These are phyloP conservation scores for Tympanuchus pallidicinctus DNA, from an alignment of 2,113 vertebrate genomes.

Conservation along the genomic window DNA sequence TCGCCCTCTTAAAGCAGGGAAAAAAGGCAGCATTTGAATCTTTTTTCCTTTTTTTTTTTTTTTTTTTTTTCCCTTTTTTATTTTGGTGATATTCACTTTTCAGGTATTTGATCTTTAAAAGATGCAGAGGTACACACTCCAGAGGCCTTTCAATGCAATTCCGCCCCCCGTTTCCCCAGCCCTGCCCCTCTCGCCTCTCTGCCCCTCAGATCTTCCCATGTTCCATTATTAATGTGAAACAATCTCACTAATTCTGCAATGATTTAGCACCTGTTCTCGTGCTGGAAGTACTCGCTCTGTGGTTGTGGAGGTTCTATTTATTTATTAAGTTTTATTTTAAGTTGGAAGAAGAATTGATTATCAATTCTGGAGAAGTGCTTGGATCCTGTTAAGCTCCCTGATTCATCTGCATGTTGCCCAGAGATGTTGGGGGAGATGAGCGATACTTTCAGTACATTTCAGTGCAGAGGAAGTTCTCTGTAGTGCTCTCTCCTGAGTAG, in stretches of 20 bases:
- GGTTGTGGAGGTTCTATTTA: background rate
- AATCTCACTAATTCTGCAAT: conserved; percentile 59
- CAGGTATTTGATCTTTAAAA: conserved; percentile 45
- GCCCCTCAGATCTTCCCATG: conserved; percentile 23
- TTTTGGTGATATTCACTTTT: conserved; percentile 38
- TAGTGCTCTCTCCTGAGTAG: background rate
- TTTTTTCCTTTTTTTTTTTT: background rate
- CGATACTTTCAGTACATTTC: conserved; percentile 20
- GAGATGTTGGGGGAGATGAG: background rate
- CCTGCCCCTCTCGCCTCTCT: background rate
- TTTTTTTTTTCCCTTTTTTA: background rate
- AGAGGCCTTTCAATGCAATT: conserved; percentile 60
- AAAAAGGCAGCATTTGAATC: conserved; percentile 27
- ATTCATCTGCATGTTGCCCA: background rate
- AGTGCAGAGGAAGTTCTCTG: background rate
- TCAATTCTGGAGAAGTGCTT: background rate
- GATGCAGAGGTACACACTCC: conserved; percentile 61
- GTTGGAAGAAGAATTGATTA: background rate
- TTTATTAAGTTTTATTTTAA: background rate
- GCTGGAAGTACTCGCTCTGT: conserved; percentile 40
- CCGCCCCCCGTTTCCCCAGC: background rate
- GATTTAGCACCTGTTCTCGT: conserved; percentile 56
- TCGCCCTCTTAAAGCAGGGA: background rate
- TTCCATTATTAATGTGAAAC: conserved; percentile 69
- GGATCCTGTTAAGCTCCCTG: conserved; percentile 8